phyloP scores from a whole-genome alignment of 2,113 vertebrate species.

The Chaenogobius annularis region DNA sequence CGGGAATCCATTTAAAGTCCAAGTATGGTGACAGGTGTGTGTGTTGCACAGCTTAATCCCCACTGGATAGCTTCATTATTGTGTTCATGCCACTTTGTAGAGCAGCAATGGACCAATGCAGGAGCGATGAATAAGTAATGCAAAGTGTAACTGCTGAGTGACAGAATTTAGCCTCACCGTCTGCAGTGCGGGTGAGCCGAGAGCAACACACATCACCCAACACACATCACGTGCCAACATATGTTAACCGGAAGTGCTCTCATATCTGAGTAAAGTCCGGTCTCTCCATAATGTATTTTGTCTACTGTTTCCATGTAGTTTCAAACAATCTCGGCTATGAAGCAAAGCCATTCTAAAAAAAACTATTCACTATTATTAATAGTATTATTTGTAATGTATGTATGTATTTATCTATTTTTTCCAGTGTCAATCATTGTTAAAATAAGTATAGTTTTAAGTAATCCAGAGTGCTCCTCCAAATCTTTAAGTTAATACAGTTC shows the following conservation, averaged over 20 bases:
- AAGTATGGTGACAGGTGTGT: slow-evolving; percentile 22
- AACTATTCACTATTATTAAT: too few species aligned
- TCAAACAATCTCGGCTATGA: too few species aligned
- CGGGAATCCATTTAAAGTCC: slow-evolving; percentile 46
- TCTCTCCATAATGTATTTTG: neutral
- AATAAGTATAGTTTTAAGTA: too few species aligned
- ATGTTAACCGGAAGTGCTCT: neutral
- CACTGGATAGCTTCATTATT: slow-evolving; percentile 67
- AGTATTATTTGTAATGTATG: too few species aligned
- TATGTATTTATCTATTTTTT: too few species aligned
- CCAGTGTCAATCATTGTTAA: too few species aligned
- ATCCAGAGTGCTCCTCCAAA: too few species aligned
- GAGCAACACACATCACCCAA: slow-evolving; percentile 33
- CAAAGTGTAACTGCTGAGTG: slow-evolving; percentile 53
- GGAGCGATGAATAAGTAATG: slow-evolving; percentile 55
- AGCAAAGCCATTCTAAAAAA: too few species aligned
- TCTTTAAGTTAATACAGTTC: too few species aligned
- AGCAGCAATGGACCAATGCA: slow-evolving; percentile 33
- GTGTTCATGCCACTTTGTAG: slow-evolving; percentile 37
- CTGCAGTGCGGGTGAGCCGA: slow-evolving; percentile 23
- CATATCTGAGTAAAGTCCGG: neutral
- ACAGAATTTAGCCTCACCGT: slow-evolving; percentile 60
- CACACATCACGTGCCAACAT: slow-evolving; percentile 21
- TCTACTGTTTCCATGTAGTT: too few species aligned
- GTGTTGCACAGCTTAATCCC: slow-evolving; percentile 56